Percentiles rank a stretch among this genome's conserved stretches.
These are phyloP conservation scores for Anorthoa munda DNA, from an alignment of 2,888 invertebrate species.

Conservation along the genomic window DNA sequence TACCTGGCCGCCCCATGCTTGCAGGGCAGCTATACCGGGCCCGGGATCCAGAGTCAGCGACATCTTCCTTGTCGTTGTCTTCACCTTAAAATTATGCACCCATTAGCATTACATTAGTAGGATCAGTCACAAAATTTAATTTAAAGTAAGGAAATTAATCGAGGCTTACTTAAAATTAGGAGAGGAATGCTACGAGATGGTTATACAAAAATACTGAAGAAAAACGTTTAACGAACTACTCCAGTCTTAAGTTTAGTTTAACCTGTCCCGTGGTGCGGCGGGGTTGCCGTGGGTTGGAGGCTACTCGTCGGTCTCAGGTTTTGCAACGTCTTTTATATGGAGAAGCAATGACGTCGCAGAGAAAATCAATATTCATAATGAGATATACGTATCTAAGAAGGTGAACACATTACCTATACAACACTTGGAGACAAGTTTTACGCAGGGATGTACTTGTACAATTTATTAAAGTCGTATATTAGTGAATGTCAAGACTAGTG, in stretches of 20 bases:
- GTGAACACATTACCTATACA: conserved; percentile 80
- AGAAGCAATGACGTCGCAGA: conserved; percentile 77
- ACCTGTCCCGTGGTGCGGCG: conserved; percentile 84
- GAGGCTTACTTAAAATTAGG: conserved; percentile 77
- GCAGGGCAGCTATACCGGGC: conserved; percentile 86
- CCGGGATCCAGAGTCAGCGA: conserved; percentile 86
- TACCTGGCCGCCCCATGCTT: conserved; percentile 88
- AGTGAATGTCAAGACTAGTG: neutral
- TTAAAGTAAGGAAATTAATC: conserved; percentile 7
- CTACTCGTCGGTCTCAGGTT: conserved; percentile 79
- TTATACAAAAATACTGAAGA: conserved; percentile 90
- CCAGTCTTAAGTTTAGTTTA: conserved; percentile 87
- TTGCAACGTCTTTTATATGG: conserved; percentile 83
- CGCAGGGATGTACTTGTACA: conserved; percentile 71
- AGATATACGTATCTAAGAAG: conserved; percentile 87
- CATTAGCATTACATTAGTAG: no score
- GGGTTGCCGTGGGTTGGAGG: conserved; percentile 85
- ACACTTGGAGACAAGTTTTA: conserved; percentile 62
- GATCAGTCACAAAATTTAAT: conserved; percentile 3
- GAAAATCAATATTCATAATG: conserved; percentile 89
- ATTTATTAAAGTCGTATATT: neutral
- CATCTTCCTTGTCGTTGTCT: conserved; percentile 76
- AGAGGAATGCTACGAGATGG: conserved; percentile 82
- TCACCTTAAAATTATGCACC: conserved; percentile 67
- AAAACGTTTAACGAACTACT: conserved; percentile 91